Evolutionary conservation across 2,888 invertebrate species (phyloP).

Genomic region (Pyrgus malvae): DNA sequence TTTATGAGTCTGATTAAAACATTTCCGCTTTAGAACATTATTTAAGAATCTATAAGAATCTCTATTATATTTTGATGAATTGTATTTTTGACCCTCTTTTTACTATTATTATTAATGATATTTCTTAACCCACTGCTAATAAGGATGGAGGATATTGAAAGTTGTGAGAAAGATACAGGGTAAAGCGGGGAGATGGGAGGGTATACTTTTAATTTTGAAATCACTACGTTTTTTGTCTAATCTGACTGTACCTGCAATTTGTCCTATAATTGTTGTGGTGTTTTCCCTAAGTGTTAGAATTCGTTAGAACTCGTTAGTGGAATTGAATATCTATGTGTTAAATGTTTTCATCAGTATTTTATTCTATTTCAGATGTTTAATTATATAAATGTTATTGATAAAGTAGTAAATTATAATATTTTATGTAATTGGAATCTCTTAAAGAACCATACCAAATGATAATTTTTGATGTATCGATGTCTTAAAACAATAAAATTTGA

Average conservation of each 20-base stretch:
- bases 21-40: conserved; percentile 75
- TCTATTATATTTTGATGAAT: conserved; percentile 75
- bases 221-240: conserved; percentile 33
- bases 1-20: conserved; percentile 74
- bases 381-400: conserved; percentile 62
- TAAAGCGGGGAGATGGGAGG: conserved; percentile 53
- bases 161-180: conserved; percentile 76
- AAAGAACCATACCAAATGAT: conserved; percentile 39
- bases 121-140: conserved; percentile 63
- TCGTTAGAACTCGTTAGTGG: too few relatives aligned
- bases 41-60: conserved; percentile 69
- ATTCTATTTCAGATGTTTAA: conserved; percentile 53
- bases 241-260: conserved; percentile 32
- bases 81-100: conserved; percentile 76
- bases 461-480: conserved; percentile 47
- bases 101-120: conserved; percentile 67
- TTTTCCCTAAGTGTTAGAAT: conserved; percentile 54
- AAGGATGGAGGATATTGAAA: conserved; percentile 46
- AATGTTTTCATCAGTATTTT: conserved; percentile 72
- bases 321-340: conserved; percentile 62
- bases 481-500: conserved; percentile 57
- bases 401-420: conserved; percentile 64
- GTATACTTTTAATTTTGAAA: conserved; percentile 31
- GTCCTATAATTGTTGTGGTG: conserved; percentile 58
- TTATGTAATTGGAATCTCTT: conserved; percentile 45